Evolutionary conservation across 2,797 vertebrate species (phyloP).

Genomic region (Heliangelus exortis): DNA sequence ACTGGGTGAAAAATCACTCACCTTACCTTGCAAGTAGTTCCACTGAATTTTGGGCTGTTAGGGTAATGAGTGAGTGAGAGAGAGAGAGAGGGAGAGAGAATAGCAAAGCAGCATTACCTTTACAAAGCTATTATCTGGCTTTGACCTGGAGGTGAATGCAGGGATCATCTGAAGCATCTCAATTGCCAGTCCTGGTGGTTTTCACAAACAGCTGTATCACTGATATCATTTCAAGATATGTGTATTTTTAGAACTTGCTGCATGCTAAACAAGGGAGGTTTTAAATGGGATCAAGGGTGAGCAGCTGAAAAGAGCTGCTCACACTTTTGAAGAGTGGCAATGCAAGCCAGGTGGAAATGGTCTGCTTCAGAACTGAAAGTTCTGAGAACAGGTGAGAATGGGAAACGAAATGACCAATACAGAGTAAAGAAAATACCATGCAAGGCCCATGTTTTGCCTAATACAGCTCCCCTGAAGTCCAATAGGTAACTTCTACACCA

Average conservation of each 20-base stretch:
- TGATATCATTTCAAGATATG: background rate
- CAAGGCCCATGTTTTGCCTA: background rate
- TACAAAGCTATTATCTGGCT: background rate
- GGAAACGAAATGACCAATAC: background rate
- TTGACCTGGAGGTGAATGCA: background rate
- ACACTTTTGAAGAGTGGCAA: background rate
- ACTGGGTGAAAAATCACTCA: slow-evolving; percentile 1
- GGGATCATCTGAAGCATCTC: background rate
- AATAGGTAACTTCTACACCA: background rate
- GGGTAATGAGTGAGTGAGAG: background rate
- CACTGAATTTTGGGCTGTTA: background rate
- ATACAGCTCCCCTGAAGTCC: background rate
- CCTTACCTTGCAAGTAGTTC: background rate
- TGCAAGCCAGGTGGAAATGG: background rate
- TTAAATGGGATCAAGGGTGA: background rate
- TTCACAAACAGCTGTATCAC: background rate
- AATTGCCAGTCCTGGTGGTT: background rate
- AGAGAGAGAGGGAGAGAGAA: background rate
- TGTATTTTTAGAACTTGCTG: background rate
- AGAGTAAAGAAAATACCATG: background rate
- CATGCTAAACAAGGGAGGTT: background rate
- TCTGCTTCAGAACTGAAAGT: background rate
- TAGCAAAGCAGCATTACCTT: background rate
- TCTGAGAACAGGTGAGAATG: background rate
- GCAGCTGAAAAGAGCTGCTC: background rate